These are phyloP conservation scores for Sesia apiformis DNA, from an alignment of 2,888 invertebrate species.

Conservation along the genomic window DNA sequence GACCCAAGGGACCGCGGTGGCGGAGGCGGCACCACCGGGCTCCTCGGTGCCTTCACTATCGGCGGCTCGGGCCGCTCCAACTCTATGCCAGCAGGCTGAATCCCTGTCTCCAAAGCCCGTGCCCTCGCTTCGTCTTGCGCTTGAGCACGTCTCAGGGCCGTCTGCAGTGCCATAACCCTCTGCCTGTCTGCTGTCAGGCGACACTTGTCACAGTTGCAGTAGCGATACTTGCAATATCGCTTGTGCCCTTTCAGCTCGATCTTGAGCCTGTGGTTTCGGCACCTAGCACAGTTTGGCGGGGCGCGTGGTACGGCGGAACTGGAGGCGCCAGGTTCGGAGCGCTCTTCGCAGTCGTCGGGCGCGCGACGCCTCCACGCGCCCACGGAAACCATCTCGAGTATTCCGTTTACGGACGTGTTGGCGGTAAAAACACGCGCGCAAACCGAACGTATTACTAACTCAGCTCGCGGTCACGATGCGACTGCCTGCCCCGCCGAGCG, in stretches of 20 bases:
- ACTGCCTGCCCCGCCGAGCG: slow-evolving; percentile 43
- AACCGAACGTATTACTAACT: slow-evolving; percentile 68
- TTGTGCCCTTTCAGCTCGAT: slow-evolving; percentile 94
- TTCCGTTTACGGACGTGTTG: slow-evolving; percentile 35
- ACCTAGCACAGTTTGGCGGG: slow-evolving; percentile 93
- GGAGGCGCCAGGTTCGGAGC: slow-evolving; percentile 63
- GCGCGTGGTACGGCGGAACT: slow-evolving; percentile 81
- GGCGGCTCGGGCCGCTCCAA: slow-evolving; percentile 64
- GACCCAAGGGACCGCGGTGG: slow-evolving; percentile 51
- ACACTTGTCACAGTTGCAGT: slow-evolving; percentile 91
- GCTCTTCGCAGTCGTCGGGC: slow-evolving; percentile 64
- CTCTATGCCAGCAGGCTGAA: slow-evolving; percentile 51
- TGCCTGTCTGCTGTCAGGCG: slow-evolving; percentile 90
- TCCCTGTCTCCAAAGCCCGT: slow-evolving; percentile 54
- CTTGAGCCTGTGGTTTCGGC: slow-evolving; percentile 92
- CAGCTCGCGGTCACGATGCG: slow-evolving; percentile 71
- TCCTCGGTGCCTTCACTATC: slow-evolving; percentile 58
- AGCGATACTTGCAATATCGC: slow-evolving; percentile 89
- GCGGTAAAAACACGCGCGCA: slow-evolving; percentile 41
- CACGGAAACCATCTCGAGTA: slow-evolving; percentile 57
- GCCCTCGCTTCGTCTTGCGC: slow-evolving; percentile 86
- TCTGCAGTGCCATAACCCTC: slow-evolving; percentile 91
- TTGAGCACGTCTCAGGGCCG: slow-evolving; percentile 87
- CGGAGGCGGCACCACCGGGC: slow-evolving; percentile 41
- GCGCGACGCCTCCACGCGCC: slow-evolving; percentile 65